Evolutionary conservation across 2,113 vertebrate species (phyloP), one percentile per base, ranked within the genome.

Genomic region (Corvus moneduloides): DNA sequence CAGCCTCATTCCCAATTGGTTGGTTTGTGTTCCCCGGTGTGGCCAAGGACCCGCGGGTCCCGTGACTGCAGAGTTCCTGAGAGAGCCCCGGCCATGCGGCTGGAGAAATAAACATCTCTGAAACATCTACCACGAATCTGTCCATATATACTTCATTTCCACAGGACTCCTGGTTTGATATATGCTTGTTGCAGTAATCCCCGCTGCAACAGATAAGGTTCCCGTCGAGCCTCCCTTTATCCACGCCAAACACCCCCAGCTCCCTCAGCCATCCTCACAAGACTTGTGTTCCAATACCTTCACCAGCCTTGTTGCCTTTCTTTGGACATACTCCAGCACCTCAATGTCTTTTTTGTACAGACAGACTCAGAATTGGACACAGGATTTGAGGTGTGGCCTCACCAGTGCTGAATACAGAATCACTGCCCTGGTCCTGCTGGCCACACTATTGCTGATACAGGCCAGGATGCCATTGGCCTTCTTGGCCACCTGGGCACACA

Each of bases 401-500:
- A 54, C 13, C 46, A 54, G 33, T 8, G 28, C 19, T 1, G 1
- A 39, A 2, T 4, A 17, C 16, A 59, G 41, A 35, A 44, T 24
- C 23, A 1, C 23, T 52, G 1, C 13, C 44, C 46, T 52, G n/a
- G 0, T 46, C 16, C 62, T 46, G 39, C 78, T 46, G 46, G 11
- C 37, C 52, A 46, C 37, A 21, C 23, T 1, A 0, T 15, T 59
- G 1, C 15, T 54, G 39, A 3, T 0, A 5, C 16, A 54, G 19
- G 13, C 23, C 46, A 67, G 77, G 33, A 2, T 39, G 10, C 9
- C 69, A 12, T 1, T 61, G 69, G 46, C 20, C 19, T 54, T 26
- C 39, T n/a, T 19, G 23, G n/a, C 3, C 28, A 32, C n/a, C 11
- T 30, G 54, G 28, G 13, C 39, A n/a, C 24, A 5, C 14, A 0